phyloP scores from a whole-genome alignment of 2,888 invertebrate genomes.

The Branchellion lobata region DNA sequence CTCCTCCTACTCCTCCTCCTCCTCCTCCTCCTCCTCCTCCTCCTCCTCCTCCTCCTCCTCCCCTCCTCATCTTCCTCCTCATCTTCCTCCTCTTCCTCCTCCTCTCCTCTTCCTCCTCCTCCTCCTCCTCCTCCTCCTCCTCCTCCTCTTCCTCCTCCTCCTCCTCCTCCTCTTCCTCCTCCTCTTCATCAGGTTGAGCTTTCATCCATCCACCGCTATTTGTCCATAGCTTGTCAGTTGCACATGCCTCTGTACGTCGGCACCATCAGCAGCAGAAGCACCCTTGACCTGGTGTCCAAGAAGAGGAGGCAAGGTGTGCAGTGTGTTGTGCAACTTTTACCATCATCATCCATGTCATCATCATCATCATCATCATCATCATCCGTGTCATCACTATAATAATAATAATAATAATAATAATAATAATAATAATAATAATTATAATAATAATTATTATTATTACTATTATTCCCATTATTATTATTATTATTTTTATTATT shows the following conservation, averaged over 20 bases:
- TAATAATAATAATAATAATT: neutral
- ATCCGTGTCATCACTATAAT: neutral
- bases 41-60: too few species aligned
- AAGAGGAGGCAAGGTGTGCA: constrained; percentile 66
- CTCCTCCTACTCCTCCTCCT: too few species aligned
- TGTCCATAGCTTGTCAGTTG: constrained; percentile 79
- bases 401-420: too few species aligned
- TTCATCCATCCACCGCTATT: constrained; percentile 91
- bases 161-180: too few species aligned
- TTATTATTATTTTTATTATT: neutral
- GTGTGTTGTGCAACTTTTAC: neutral
- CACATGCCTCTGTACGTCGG: constrained; percentile 86
- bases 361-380: neutral
- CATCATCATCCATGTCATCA: too few species aligned
- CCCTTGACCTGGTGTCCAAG: constrained; percentile 76
- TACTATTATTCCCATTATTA: neutral
- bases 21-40: too few species aligned
- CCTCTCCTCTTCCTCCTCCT: too few species aligned
- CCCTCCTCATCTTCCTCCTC: too few species aligned
- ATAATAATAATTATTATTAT: neutral
- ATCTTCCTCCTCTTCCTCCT: too few species aligned
- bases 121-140: too few species aligned
- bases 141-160: too few species aligned
- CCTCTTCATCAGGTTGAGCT: constrained; percentile 59
- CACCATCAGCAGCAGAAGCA: constrained; percentile 91